Evolutionary conservation across 2,888 invertebrate species (phyloP), one percentile per base, ranked within the genome.

Genomic region (Lissonota sp.): DNA sequence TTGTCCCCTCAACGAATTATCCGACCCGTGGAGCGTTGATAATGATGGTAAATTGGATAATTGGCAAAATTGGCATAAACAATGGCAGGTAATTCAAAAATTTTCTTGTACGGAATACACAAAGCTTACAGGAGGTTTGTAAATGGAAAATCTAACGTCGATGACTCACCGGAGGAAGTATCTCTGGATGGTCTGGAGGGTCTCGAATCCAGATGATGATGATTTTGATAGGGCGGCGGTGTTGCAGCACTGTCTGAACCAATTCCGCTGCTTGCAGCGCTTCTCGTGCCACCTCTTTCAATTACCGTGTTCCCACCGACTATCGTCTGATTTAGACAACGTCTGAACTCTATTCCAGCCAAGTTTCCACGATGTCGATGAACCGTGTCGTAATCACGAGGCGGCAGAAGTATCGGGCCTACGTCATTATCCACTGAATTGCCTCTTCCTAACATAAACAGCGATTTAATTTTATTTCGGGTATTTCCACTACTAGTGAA

Each of bases 301-400:
- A 89, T 74, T 53, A 87, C 87, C 4, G 88, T 90, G 84, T 93
- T 94, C 75, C 93, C 93, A 16, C 95, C 94, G 8, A 95, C 95
- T 49, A 96, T 96, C 86, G 95, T 96, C 88, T 95, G 94, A 89
- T 96, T 96, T 64, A 96, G 93, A 88, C 96, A 96, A 46, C 96
- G 93, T 63, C 96, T 92, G 82, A 95, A 92, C 88, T 96, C 96
- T 86, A 96, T 96, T 40, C 95, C 96, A n/a, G 95, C 94, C 64
- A 97, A 92, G 90, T 97, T 96, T 6, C 97, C 97, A 82, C 96
- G 94, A 80, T 94, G 96, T 71, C 97, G 94, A 90, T 97, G 97
- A 2, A 98, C 96, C 0, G 98, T 98, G 93, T 99, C 98, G 93
- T 99, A 99, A 93, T 99, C 99, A 40, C 98, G 94, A 0, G 99